A percentile compares a stretch with the other conserved stretches of the same genome.
These are phyloP conservation scores for Thelohanellus kitauei DNA, from an alignment of 30 jellyfish, hydroid and myxozoan species.

Conservation along the genomic window DNA sequence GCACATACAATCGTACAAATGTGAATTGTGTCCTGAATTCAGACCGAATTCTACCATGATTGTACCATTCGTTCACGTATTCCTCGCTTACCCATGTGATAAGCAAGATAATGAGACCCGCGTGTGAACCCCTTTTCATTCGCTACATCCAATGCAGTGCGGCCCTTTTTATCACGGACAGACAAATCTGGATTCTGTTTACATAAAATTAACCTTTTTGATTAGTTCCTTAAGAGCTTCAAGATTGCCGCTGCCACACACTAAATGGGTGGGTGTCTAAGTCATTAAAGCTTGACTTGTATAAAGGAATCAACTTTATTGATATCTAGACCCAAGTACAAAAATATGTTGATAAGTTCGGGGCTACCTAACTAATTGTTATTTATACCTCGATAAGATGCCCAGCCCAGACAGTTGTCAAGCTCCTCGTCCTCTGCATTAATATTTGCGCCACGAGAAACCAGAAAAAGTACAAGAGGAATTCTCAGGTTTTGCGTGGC, in stretches of 20 bases:
- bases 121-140: slow-evolving; percentile 51
- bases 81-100: no score
- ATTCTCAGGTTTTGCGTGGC: slow-evolving; percentile 70
- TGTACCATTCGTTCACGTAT: no score
- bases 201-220: slow-evolving; percentile 18
- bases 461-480: slow-evolving; percentile 37
- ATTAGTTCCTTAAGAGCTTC: slow-evolving; percentile 29
- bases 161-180: slow-evolving; percentile 40
- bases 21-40: no score
- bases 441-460: slow-evolving; percentile 68
- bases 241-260: slow-evolving; percentile 68
- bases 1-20: no score
- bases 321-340: no score
- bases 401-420: slow-evolving; percentile 78
- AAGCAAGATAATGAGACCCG: no score
- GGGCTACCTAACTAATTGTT: background rate
- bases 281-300: no score
- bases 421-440: slow-evolving; percentile 62
- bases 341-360: no score
- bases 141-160: slow-evolving; percentile 62
- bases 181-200: slow-evolving; percentile 26
- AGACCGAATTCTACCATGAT: no score
- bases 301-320: no score
- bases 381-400: slow-evolving; percentile 36
- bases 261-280: slow-evolving; percentile 77